Percentiles rank a stretch among this genome's conserved stretches.
Conservation (phyloP, 2,888 invertebrate species). For the Rhingia rostrata region DNA sequence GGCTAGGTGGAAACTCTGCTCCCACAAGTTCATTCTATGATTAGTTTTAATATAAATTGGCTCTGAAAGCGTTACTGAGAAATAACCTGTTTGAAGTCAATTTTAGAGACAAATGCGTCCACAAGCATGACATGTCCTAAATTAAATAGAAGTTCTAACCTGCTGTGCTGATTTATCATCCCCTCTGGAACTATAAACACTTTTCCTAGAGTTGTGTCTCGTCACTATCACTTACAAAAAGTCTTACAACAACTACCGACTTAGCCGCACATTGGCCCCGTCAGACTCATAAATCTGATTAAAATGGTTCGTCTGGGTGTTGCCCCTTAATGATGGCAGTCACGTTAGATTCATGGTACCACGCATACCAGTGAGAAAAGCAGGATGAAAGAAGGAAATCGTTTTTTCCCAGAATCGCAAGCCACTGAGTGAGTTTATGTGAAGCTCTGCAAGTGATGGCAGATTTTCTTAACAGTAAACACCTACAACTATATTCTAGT, state of each 20-base stretch:
- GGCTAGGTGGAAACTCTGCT: no score
- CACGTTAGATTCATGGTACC: neutral
- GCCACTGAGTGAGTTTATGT: slow-evolving; percentile 47
- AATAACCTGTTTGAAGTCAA: no score
- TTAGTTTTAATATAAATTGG: no score
- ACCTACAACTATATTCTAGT: neutral
- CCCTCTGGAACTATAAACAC: no score
- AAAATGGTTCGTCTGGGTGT: slow-evolving; percentile 40
- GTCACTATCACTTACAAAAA: no score
- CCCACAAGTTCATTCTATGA: no score
- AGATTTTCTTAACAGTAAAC: neutral
- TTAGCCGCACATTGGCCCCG: slow-evolving; percentile 64
- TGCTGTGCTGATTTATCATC: no score
- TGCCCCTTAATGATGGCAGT: neutral
- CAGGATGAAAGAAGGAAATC: slow-evolving; percentile 10
- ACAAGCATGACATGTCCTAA: no score
- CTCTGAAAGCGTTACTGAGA: no score
- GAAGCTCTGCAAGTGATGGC: slow-evolving; percentile 67
- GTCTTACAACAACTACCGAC: slow-evolving; percentile 10
- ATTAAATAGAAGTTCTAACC: no score
- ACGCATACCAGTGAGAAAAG: slow-evolving; percentile 12
- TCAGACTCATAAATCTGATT: slow-evolving; percentile 69
- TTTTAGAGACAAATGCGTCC: no score
- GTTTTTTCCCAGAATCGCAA: slow-evolving; percentile 14
- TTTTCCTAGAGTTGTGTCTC: no score